phyloP scores from a whole-genome alignment of 1,140 invertebrate genomes.

The Drosophila mojavensis region DNA sequence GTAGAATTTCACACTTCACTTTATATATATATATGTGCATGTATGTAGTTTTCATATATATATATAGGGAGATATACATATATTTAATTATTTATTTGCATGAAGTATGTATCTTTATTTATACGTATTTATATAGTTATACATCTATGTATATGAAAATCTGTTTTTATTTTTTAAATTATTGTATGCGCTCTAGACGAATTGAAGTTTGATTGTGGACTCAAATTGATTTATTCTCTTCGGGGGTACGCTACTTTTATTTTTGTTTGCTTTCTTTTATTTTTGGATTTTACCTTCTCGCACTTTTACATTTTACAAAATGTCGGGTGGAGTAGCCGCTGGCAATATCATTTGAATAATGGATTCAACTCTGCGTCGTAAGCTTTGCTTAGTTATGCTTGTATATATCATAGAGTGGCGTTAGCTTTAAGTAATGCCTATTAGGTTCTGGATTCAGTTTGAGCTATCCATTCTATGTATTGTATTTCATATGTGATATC shows the following conservation, averaged over 20 bases:
- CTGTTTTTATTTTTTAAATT: constrained; percentile 43
- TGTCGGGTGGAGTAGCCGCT: too few species aligned
- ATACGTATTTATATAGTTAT: constrained; percentile 16
- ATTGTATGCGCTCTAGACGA: constrained; percentile 75
- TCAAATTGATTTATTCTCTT: constrained; percentile 49
- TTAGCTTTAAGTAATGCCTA: constrained; percentile 24
- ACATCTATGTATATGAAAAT: constrained; percentile 40
- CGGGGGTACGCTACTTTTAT: constrained; percentile 10
- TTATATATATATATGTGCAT: constrained; percentile 39
- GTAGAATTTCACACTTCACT: constrained; percentile 30
- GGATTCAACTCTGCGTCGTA: constrained; percentile 19
- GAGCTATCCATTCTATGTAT: constrained; percentile 34
- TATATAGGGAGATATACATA: constrained; percentile 28
- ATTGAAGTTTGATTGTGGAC: constrained; percentile 79
- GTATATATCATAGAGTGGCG: constrained; percentile 24
- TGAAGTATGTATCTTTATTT: constrained; percentile 40
- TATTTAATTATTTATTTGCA: constrained; percentile 30
- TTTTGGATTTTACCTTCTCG: not conserved
- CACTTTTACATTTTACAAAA: too few species aligned
- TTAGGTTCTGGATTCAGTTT: constrained; percentile 31
- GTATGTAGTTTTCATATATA: constrained; percentile 17
- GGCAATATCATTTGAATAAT: constrained; percentile 15
- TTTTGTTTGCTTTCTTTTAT: not conserved
- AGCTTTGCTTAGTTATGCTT: constrained; percentile 45
- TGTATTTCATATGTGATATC: constrained; percentile 10